phyloP scores from a whole-genome alignment of 2,113 vertebrate species.

The Acrocephalus arundinaceus region DNA sequence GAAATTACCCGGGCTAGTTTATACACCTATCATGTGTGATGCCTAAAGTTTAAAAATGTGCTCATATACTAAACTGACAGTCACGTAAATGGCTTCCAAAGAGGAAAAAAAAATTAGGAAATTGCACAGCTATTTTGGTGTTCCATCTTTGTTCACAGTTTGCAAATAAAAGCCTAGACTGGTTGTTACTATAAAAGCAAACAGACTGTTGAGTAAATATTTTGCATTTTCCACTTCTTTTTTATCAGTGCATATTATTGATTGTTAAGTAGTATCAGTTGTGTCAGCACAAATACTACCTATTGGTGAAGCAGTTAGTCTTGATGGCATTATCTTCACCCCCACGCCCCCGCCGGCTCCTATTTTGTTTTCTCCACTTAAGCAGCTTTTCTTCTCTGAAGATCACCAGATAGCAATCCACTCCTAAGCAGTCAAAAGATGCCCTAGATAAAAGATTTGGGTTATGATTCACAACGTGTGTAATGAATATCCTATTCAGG shows the following conservation, averaged over 20 bases:
- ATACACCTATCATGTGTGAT: neutral
- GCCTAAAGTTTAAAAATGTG: neutral
- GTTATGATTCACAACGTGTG: neutral
- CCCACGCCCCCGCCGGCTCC: neutral
- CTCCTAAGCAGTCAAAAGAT: conserved; percentile 15
- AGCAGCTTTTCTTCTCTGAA: conserved; percentile 46
- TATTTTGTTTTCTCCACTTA: neutral
- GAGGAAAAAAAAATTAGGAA: neutral
- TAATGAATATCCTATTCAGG: neutral
- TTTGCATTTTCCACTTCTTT: neutral
- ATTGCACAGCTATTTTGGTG: neutral
- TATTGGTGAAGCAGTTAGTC: neutral
- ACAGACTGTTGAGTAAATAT: conserved; percentile 26
- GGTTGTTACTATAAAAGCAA: conserved; percentile 9
- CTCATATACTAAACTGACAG: neutral
- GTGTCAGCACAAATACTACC: neutral
- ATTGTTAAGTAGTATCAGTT: neutral
- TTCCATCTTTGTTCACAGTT: conserved; percentile 34
- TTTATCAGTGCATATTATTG: neutral
- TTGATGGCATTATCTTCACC: neutral
- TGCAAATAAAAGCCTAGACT: conserved; percentile 28
- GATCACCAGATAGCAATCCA: conserved; percentile 1
- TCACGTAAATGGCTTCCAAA: neutral
- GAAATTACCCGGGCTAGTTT: neutral
- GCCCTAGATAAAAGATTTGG: conserved; percentile 47